Conservation (phyloP, 2,113 vertebrate species). For the Galeopterus variegatus region DNA sequence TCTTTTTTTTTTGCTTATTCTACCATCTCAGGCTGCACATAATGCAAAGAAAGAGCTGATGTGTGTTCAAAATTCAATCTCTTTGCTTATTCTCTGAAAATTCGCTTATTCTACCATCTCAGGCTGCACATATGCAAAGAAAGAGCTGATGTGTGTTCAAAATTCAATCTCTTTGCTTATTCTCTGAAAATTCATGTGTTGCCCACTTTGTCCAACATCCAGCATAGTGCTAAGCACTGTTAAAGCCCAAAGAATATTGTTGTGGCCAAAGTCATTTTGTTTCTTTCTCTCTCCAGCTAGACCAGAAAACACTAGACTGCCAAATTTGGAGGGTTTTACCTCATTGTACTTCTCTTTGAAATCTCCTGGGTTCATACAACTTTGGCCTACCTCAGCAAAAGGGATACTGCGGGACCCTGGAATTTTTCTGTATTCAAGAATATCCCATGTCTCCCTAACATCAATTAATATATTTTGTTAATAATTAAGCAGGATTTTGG, state of each 20-base stretch:
- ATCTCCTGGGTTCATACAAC: slow-evolving; percentile 88
- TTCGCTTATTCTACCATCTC: neutral
- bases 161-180: slow-evolving; percentile 78
- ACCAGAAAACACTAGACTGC: slow-evolving; percentile 91
- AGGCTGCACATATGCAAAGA: neutral
- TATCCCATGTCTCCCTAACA: slow-evolving; percentile 93
- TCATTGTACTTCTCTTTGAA: slow-evolving; percentile 91
- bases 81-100: slow-evolving; percentile 82
- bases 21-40: neutral
- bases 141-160: neutral
- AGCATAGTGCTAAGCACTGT: slow-evolving; percentile 89
- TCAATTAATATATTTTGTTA: slow-evolving; percentile 88
- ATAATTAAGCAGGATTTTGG: slow-evolving; percentile 89
- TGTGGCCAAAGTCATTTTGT: slow-evolving; percentile 88
- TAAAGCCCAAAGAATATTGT: slow-evolving; percentile 91
- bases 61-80: slow-evolving; percentile 61
- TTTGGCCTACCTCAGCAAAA: slow-evolving; percentile 89
- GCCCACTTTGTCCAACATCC: slow-evolving; percentile 93
- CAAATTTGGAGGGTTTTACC: slow-evolving; percentile 89
- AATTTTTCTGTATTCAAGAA: slow-evolving; percentile 91
- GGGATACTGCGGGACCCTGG: slow-evolving; percentile 90
- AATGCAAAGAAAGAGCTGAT: neutral
- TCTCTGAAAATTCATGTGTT: slow-evolving; percentile 87
- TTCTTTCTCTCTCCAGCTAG: slow-evolving; percentile 92
- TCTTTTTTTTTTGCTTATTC: neutral